Evolutionary conservation across 2,888 invertebrate species (phyloP).

Genomic region (Coelopa pilipes): DNA sequence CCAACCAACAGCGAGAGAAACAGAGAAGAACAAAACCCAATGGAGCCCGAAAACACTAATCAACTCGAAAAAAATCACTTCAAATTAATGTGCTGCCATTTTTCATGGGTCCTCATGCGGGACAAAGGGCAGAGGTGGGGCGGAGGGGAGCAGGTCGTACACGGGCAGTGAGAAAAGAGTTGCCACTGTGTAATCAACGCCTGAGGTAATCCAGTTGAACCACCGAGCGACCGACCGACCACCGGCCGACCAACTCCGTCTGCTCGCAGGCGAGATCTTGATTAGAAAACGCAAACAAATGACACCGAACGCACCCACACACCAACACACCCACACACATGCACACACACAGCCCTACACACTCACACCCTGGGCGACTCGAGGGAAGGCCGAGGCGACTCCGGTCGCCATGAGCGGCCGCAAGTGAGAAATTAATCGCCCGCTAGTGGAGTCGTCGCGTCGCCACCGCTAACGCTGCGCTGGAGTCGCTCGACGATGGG

Average conservation of each 20-base stretch:
- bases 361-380: background rate
- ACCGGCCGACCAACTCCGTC: constrained; percentile 20
- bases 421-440: constrained; percentile 31
- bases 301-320: constrained; percentile 26
- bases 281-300: constrained; percentile 34
- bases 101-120: constrained; percentile 18
- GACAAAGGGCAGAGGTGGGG: background rate
- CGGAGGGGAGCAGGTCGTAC: background rate
- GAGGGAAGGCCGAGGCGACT: background rate
- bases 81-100: constrained; percentile 31
- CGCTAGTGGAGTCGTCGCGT: background rate
- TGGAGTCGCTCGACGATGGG: background rate
- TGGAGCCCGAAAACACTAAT: constrained; percentile 16
- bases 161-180: constrained; percentile 8
- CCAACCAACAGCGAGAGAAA: background rate
- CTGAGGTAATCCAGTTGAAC: constrained; percentile 20
- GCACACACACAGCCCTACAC: constrained; percentile 7
- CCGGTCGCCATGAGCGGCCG: background rate
- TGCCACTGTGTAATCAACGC: constrained; percentile 33
- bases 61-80: constrained; percentile 29
- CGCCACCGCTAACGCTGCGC: background rate
- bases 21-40: background rate
- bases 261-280: constrained; percentile 31
- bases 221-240: constrained; percentile 7
- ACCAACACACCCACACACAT: constrained; percentile 6